These are phyloP conservation scores for Thymelicus acteon DNA, from an alignment of 2,888 invertebrate genomes.

Conservation along the genomic window DNA sequence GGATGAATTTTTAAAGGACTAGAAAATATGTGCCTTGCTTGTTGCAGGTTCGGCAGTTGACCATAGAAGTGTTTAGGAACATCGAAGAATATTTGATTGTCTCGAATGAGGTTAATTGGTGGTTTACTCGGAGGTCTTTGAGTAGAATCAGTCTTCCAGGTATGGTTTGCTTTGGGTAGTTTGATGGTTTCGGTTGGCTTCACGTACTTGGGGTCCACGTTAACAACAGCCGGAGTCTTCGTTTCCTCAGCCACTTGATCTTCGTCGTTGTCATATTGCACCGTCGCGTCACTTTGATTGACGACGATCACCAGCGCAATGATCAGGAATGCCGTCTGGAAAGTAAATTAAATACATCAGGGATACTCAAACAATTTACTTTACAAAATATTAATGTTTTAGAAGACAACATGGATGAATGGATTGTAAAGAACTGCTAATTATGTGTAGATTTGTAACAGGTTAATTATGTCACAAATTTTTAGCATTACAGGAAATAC, in stretches of 20 bases:
- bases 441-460: no score
- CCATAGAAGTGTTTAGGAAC: conserved; percentile 58
- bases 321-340: conserved; percentile 80
- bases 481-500: no score
- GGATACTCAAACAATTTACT: no score
- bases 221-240: conserved; percentile 63
- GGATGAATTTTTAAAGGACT: conserved; percentile 57
- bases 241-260: conserved; percentile 75
- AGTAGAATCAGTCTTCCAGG: conserved; percentile 55
- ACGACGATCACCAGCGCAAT: conserved; percentile 77
- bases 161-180: conserved; percentile 51
- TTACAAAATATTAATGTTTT: no score
- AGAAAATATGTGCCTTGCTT: conserved; percentile 56
- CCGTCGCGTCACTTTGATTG: conserved; percentile 69
- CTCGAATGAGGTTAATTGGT: conserved; percentile 57
- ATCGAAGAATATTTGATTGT: conserved; percentile 59
- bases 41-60: conserved; percentile 55
- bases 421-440: no score
- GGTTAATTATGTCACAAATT: no score
- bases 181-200: conserved; percentile 44
- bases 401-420: no score
- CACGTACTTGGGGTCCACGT: conserved; percentile 66
- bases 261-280: conserved; percentile 57
- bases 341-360: conserved; percentile 41
- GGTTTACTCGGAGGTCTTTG: conserved; percentile 66